Conservation (phyloP, 2,113 vertebrate genomes). For the Carlito syrichta region DNA sequence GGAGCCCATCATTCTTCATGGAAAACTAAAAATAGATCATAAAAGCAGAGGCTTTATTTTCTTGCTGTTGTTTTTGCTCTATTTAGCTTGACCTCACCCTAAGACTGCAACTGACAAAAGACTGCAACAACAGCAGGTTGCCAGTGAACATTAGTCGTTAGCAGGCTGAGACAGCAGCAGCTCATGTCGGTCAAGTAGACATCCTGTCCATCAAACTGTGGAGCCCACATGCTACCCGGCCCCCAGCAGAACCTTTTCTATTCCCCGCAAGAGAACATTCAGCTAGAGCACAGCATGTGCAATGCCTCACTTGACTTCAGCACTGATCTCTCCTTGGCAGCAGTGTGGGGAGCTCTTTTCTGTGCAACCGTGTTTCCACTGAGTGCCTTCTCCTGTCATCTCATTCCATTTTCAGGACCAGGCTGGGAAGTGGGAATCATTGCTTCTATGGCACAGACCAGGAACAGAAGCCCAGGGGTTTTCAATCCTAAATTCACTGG, state of each 20-base stretch:
- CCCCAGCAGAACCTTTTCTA: background rate
- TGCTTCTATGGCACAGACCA: too few species aligned
- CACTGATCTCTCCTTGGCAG: background rate
- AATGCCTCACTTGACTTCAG: background rate
- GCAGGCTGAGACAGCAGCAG: background rate
- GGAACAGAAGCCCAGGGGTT: background rate
- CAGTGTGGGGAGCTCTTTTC: background rate
- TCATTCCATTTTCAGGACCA: background rate
- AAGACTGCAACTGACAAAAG: too few species aligned
- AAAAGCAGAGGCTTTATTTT: background rate
- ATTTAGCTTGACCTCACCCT: background rate
- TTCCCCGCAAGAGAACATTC: background rate
- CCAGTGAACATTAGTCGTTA: background rate
- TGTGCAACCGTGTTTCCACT: background rate
- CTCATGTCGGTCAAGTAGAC: background rate
- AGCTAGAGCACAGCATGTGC: background rate
- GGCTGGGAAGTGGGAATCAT: fast-evolving
- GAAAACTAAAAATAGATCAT: background rate
- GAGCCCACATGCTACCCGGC: background rate
- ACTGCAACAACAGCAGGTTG: too few species aligned
- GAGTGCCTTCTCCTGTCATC: background rate
- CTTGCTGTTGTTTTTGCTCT: background rate
- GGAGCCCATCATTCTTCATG: background rate
- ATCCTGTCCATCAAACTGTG: background rate
- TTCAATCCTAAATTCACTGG: background rate